A percentile compares a stretch with the other conserved stretches of the same genome.
phyloP scores from a whole-genome alignment of 2,888 invertebrate genomes.

The Apamea anceps region DNA sequence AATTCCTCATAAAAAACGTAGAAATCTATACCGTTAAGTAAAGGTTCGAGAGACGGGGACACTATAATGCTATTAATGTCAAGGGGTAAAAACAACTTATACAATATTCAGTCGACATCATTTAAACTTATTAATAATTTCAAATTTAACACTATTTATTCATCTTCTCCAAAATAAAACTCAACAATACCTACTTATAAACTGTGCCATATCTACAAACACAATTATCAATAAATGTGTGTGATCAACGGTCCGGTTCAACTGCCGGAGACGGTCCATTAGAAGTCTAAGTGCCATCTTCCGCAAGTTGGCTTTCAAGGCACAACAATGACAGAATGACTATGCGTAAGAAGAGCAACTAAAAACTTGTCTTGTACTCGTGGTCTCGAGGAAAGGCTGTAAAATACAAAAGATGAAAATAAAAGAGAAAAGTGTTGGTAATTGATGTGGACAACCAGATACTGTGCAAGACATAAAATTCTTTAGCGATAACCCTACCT shows the following conservation, averaged over 20 bases:
- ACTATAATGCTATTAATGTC: constrained; percentile 6
- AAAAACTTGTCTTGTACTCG: background rate
- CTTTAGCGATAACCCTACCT: background rate
- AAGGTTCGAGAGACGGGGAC: constrained; percentile 52
- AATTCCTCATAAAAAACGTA: constrained; percentile 63
- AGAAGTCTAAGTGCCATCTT: constrained; percentile 75
- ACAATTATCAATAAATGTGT: constrained; percentile 35
- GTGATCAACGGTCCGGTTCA: constrained; percentile 60
- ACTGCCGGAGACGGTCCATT: constrained; percentile 80
- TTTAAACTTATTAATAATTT: background rate
- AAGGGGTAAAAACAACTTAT: background rate
- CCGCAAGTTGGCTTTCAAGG: constrained; percentile 62
- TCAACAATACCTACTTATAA: constrained; percentile 3
- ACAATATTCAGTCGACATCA: background rate
- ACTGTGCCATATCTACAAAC: constrained; percentile 2
- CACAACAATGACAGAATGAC: constrained; percentile 16
- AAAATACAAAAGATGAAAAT: background rate
- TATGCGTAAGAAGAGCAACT: background rate
- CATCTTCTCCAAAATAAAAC: constrained; percentile 3
- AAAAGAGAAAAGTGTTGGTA: background rate
- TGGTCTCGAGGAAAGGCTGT: background rate
- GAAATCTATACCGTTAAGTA: constrained; percentile 58
- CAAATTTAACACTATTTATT: background rate
- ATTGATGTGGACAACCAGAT: background rate
- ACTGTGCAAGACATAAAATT: background rate